These are phyloP conservation scores for Hippolais icterina DNA, from an alignment of 2,113 vertebrate species.

Conservation along the genomic window DNA sequence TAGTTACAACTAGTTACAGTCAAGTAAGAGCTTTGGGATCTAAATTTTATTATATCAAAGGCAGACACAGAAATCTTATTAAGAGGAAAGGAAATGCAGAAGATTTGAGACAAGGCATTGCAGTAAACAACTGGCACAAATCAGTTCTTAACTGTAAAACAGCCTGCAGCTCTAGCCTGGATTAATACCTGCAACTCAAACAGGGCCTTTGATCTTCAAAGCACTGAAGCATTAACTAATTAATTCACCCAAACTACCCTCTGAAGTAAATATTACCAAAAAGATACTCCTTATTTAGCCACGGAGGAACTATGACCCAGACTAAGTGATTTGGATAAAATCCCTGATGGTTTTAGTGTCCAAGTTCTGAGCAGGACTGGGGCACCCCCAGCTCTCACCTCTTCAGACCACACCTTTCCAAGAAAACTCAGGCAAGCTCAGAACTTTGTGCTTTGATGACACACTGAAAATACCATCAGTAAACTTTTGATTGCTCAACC, in stretches of 20 bases:
- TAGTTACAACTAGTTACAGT: not conserved
- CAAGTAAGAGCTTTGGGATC: constrained; percentile 2
- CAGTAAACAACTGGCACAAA: constrained; percentile 38
- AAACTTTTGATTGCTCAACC: not conserved
- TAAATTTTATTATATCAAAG: not conserved
- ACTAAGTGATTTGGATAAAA: not conserved
- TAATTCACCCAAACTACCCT: not conserved
- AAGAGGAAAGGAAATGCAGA: not conserved
- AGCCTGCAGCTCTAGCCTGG: not conserved
- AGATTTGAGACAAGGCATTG: not conserved
- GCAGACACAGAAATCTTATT: not conserved
- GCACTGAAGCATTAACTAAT: constrained; percentile 1
- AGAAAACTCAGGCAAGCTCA: not conserved
- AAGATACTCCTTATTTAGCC: not conserved
- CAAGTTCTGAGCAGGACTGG: not conserved
- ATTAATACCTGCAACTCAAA: constrained; percentile 7
- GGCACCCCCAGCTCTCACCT: not conserved
- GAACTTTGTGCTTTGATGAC: not conserved
- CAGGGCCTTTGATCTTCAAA: constrained; percentile 43
- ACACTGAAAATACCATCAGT: not conserved
- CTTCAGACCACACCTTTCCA: not conserved
- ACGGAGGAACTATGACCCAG: not conserved
- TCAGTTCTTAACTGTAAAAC: not conserved
- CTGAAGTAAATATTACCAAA: not conserved
- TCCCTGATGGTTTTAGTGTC: not conserved